phyloP scores from a whole-genome alignment of 2,113 vertebrate genomes.

The Catharus fuscescens region DNA sequence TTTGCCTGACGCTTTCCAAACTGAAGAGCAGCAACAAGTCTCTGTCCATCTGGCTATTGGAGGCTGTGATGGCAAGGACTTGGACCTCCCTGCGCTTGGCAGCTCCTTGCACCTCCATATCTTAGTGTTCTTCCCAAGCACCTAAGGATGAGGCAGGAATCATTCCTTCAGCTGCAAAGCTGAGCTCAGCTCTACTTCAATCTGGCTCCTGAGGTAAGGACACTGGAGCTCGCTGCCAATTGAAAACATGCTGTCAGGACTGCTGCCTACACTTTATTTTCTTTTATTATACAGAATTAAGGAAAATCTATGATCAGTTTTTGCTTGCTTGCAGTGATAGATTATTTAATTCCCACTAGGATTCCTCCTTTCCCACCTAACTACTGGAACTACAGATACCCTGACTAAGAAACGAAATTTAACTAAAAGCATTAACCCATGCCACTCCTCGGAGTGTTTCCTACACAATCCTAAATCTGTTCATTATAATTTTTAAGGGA shows the following conservation, averaged over 20 bases:
- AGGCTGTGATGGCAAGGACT: background rate
- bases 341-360: slow-evolving; percentile 39
- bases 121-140: background rate
- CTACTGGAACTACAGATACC: background rate
- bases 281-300: background rate
- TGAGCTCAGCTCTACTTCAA: background rate
- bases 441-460: background rate
- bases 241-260: background rate
- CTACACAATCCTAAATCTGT: background rate
- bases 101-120: background rate
- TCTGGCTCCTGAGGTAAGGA: background rate
- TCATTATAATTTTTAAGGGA: background rate
- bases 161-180: background rate
- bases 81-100: background rate
- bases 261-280: background rate
- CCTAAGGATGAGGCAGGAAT: background rate
- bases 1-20: background rate
- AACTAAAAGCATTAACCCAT: background rate
- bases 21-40: background rate
- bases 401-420: background rate
- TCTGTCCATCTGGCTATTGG: background rate
- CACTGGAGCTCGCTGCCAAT: background rate
- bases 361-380: background rate
- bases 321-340: slow-evolving; percentile 16
- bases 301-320: background rate